phyloP scores from a whole-genome alignment of 2,797 vertebrate genomes.

The Hyperoplus immaculatus region DNA sequence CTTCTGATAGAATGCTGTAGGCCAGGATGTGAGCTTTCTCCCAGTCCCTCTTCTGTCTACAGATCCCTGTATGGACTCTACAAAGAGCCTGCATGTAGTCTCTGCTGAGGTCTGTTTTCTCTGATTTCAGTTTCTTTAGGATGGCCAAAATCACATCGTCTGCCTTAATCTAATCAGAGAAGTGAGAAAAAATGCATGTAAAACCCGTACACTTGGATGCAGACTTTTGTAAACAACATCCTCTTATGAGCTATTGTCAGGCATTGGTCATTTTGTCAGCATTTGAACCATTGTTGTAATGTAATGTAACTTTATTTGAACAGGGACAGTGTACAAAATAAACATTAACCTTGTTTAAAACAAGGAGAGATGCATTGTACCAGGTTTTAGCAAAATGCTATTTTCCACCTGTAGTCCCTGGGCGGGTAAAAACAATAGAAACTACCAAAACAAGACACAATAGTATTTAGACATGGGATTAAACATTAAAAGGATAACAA shows the following conservation, averaged over 20 bases:
- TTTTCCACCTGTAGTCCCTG: too few relatives aligned
- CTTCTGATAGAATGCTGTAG: constrained; percentile 93
- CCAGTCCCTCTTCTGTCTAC: constrained; percentile 89
- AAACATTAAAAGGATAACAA: too few relatives aligned
- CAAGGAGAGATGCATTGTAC: too few relatives aligned
- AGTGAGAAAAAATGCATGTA: not conserved
- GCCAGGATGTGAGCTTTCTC: constrained; percentile 91
- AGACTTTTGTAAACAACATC: not conserved
- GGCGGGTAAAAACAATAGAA: too few relatives aligned
- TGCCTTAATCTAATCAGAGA: constrained; percentile 78
- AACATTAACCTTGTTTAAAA: too few relatives aligned
- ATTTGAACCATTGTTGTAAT: not conserved
- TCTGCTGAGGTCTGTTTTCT: constrained; percentile 75
- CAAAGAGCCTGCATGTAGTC: constrained; percentile 89
- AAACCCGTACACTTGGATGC: not conserved
- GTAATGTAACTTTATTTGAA: too few relatives aligned
- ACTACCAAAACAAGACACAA: too few relatives aligned
- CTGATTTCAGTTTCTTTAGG: constrained; percentile 87
- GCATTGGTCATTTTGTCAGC: not conserved
- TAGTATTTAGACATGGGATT: too few relatives aligned
- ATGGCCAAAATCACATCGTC: constrained; percentile 87
- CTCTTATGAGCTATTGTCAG: not conserved
- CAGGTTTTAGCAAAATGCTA: too few relatives aligned
- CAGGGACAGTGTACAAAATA: too few relatives aligned
- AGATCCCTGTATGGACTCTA: constrained; percentile 92